Evolutionary conservation across 30 jellyfish, hydroid and myxozoan species (phyloP), one percentile per base, ranked within the genome.

Genomic region (Chrysaora quinquecirrha): DNA sequence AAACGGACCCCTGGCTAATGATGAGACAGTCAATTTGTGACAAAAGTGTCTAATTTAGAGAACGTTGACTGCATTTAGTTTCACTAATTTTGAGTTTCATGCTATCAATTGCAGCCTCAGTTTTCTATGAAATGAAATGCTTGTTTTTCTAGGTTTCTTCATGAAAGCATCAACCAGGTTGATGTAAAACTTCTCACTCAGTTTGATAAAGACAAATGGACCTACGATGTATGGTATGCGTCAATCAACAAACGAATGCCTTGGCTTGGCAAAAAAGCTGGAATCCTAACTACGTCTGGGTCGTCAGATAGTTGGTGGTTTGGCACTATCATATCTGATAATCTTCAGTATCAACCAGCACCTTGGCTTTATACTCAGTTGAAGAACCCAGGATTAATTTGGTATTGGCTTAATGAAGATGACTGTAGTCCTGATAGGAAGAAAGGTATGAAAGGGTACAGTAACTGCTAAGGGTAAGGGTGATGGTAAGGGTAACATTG

Each of bases 361-460:
- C 90, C 90, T 38, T 89, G 92, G 90, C 35, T 89, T 23, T 16
- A 24, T 20, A 1, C 34, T 10, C 71, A 64, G 60, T 64, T 73
- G 83, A 34, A 34, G 31, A 65, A 82, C 32, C 97, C 97, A 34
- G 95, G 95, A 22, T 47, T 64, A 14, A 89, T 89, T 62, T 89
- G 97, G 97, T 89, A 89, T 54, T 89, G 87, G 89, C 47, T 89
- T 20, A 89, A 89, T 35, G 97, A 89, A 69, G 95, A 89, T 54
- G 97, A 89, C 47, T 89, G 97, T 75, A 50, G 65, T 34, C 84
- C 87, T 6, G 85, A 82, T 31, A 49, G 95, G 49, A 75, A 12
- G 73, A 87, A 90, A 71, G 90, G 97, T 89, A 69, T n/a, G n/a
- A n/a, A n/a, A n/a, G n/a, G n/a, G n/a, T n/a, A n/a, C n/a, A n/a